Base-by-base conservation (phyloP, 2,888 invertebrate genomes). In the Scaptomyza caliginosa region DNA sequence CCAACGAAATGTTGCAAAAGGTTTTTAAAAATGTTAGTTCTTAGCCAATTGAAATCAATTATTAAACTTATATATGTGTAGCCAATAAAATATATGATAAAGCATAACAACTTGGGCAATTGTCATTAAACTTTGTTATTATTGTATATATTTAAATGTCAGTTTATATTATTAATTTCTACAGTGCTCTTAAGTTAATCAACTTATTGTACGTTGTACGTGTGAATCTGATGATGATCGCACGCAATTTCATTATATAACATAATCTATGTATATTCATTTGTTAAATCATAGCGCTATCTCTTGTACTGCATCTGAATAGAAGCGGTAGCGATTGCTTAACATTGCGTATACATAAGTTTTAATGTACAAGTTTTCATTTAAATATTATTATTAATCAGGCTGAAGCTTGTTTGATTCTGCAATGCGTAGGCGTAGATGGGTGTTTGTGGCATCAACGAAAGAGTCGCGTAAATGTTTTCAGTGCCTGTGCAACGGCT, bases 401-500 rank as follows among this genome's bases (percentile, higher is more conserved):
- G 17, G 28, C 16, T 16, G 46, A 11, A 13, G 45, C 39, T 3
- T n/a, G 6, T 30, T 45, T 19, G 16, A 13, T 26, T 30, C 43
- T 16, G 72, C 21, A 45, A 30, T 63, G 42, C 40, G 7, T 28
- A 17, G 28, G 56, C 57, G 16, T n/a, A n/a, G n/a, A 8, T 39
- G 19, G n/a, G n/a, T n/a, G n/a, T n/a, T n/a, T n/a, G 21, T 39
- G 21, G 39, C n/a, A 26, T 55, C 45, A 98, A 93, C 97, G 96
- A 92, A 96, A 98, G 51, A 98, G 93, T 81, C 96, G 94, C 50
- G 96, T 95, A 90, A 98, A 96, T 89, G 96, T 96, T 89, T 96
- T 94, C 48, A 98, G 92, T 59, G 96, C 94, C 86, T 95, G 93
- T 4, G 95, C 94, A 83, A 97, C 94, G 67, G 95, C 94, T 91